Base-by-base conservation (phyloP, 2,113 vertebrate species). In the Athene noctua region DNA sequence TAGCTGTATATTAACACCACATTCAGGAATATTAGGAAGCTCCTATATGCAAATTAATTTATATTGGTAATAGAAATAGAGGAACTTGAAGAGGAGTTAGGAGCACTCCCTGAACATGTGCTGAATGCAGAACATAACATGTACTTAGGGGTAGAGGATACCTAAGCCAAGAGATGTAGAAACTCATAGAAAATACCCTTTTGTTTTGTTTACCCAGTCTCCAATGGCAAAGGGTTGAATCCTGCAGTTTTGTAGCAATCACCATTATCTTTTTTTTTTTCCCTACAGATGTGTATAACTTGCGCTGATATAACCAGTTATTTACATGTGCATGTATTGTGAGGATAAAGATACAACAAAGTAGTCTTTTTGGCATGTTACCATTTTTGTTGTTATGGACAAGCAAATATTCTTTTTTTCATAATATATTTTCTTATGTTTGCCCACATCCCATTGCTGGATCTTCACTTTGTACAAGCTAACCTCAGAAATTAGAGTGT, bases 41-140 rank as follows among this genome's bases (percentile, higher is more conserved):
- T 91, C 74, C 90, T 93, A 87, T 90, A 95, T 95, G 96, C 82
- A 97, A 96, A 97, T 97, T 95, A 89, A 84, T 97, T 73, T 94
- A 55, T 81, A 47, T 38, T 91, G 63, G 40, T 92, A 65, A 78
- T 77, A 96, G 75, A 73, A 68, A 89, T 34, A 94, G 59, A 84
- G 72, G 68, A 96, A 89, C 72, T 55, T 61, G 49, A 84, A 78
- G 80, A 92, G 79, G 63, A 91, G 29, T 47, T 58, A 66, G 79
- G 73, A 63, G 81, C 80, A n/a, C 15, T 27, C 15, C 52, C 82
- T 78, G 85, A 94, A 92, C 54, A 58, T 0, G 0, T 68, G 40
- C 46, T 79, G 86, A 90, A 72, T 73, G 66, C 23, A 79, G 62
- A 87, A 82, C 0, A 1, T 62, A 42, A 72, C 21, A 7, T 44